phyloP scores from a whole-genome alignment of 2,888 invertebrate species.

The Ariolimax columbianus region DNA sequence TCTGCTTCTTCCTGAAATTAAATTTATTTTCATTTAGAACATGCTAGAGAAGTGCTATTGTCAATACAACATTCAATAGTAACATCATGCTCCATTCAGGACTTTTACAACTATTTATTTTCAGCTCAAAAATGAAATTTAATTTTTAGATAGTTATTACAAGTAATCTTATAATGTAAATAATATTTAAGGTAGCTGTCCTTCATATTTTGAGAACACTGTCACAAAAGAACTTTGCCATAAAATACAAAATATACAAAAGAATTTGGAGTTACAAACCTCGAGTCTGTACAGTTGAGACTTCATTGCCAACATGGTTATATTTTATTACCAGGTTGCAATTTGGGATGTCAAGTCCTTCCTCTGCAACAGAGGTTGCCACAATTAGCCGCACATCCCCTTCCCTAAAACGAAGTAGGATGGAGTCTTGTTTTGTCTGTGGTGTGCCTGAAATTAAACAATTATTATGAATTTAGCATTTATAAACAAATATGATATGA shows the following conservation, averaged over 20 bases:
- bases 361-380: conserved; percentile 68
- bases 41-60: not conserved
- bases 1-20: conserved; percentile 35
- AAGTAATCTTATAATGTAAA: not conserved
- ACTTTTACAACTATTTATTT: too few relatives aligned
- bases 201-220: too few relatives aligned
- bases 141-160: not conserved
- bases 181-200: too few relatives aligned
- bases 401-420: conserved; percentile 51
- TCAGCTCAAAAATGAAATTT: too few relatives aligned
- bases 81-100: too few relatives aligned
- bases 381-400: conserved; percentile 58
- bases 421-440: conserved; percentile 52
- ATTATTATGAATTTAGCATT: not conserved
- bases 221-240: not conserved
- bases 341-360: conserved; percentile 66
- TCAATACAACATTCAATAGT: not conserved
- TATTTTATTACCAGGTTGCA: conserved; percentile 68
- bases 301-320: conserved; percentile 68
- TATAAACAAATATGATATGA: not conserved
- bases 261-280: conserved; percentile 45
- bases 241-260: not conserved
- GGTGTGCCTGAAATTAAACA: conserved; percentile 52
- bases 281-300: conserved; percentile 62
- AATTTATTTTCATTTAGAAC: not conserved